phyloP scores from a whole-genome alignment of 2,113 vertebrate species.

The Propithecus coquereli region DNA sequence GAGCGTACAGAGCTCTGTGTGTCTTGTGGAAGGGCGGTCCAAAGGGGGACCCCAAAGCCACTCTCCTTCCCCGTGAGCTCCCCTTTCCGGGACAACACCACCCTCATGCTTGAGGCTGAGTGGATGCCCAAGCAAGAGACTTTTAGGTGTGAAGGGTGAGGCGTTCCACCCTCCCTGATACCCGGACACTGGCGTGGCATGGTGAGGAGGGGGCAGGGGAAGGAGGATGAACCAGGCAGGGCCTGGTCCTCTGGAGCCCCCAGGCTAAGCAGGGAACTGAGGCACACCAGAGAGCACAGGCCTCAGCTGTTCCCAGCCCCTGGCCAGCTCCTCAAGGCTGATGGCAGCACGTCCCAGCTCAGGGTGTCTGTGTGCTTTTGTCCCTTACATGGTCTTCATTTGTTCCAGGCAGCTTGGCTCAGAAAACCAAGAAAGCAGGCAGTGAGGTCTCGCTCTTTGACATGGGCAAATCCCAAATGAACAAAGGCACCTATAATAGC shows the following conservation, averaged over 20 bases:
- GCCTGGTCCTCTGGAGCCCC: not conserved
- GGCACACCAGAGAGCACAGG: accelerated
- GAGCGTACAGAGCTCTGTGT: accelerated
- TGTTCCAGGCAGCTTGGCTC: not conserved
- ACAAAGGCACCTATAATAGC: not conserved
- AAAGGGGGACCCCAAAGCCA: not conserved
- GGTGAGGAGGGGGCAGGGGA: accelerated
- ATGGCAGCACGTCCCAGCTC: not conserved
- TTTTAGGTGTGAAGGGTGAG: not conserved
- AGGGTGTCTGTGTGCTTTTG: not conserved
- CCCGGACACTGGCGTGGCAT: accelerated
- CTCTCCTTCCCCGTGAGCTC: accelerated
- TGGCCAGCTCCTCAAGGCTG: accelerated
- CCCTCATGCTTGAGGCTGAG: not conserved
- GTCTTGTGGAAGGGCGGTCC: too few species aligned
- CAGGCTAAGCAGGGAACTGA: not conserved
- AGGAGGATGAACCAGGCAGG: not conserved
- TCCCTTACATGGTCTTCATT: not conserved
- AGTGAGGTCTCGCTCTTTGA: not conserved
- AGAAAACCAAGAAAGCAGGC: not conserved
- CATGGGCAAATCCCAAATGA: not conserved
- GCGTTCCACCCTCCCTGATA: not conserved
- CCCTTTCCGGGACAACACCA: not conserved
- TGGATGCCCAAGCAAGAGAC: not conserved
- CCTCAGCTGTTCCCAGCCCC: not conserved